Base-by-base conservation (phyloP, 2,888 invertebrate genomes). In the Xestia sexstrigata region DNA sequence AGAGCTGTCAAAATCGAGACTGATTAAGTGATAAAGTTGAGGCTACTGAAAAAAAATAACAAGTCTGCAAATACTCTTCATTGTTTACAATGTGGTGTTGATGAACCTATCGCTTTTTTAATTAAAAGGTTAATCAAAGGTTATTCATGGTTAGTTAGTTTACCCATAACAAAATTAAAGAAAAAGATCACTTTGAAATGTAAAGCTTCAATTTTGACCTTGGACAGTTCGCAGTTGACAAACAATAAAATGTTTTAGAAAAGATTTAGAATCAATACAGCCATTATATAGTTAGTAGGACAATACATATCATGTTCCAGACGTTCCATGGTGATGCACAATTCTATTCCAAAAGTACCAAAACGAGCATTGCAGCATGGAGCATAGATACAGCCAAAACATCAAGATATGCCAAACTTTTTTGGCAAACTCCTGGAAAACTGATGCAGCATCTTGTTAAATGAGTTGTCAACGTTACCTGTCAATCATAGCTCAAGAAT, bases 11-110 rank as follows among this genome's bases (percentile, higher is more conserved):
- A 66, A 84, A 79, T 39, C 49, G 63, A 68, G 60, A 74, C 63
- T 84, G 63, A 79, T 82, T 83, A 79, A 82, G 58, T 74, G 42
- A 15, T 47, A 52, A 83, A 83, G 62, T 73, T 79, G 13, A 26
- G 35, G 45, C n/a, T 39, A 45, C 62, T 71, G 74, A 71, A 74
- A 83, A 79, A 83, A 60, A 4, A 52, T 26, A 52, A 20, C 15
- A 49, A 70, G 23, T 60, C 30, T 79, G 73, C 17, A 76, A 66
- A 68, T 45, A 63, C 5, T 42, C 8, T 71, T 66, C 49, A 63
- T 79, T 75, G 17, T 71, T 47, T 79, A 47, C 30, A 23, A n/a
- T 11, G 58, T 49, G 67, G 73, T 62, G 62, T 71, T 58, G 58
- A 68, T 60, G 58, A 79, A 70, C 70, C 58, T 42, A 45, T 68